Conservation (phyloP, 2,113 vertebrate genomes). For the Rutilus rutilus region DNA sequence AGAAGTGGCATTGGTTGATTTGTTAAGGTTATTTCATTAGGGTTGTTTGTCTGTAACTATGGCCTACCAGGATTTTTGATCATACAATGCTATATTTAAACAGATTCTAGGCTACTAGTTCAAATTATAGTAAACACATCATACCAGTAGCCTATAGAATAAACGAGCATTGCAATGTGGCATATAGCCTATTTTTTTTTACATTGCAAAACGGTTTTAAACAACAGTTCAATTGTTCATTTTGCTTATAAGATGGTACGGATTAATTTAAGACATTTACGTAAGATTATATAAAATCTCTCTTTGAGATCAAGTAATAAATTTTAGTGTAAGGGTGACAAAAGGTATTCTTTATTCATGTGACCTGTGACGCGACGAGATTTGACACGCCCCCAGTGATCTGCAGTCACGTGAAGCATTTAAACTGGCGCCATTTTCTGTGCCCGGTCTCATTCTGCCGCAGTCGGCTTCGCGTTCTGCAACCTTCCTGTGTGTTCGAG, state of each 20-base stretch:
- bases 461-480: not conserved
- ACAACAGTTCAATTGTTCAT: too few relatives aligned
- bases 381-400: not conserved
- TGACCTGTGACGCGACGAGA: not conserved
- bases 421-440: conserved; percentile 40
- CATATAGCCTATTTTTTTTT: too few relatives aligned
- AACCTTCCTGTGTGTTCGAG: not conserved
- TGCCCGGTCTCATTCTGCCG: not conserved
- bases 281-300: not conserved
- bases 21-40: too few relatives aligned
- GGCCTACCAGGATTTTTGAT: not conserved
- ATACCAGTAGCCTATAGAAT: not conserved
- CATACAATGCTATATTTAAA: not conserved
- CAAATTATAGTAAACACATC: not conserved
- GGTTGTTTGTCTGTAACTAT: not conserved
- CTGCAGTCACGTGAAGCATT: conserved; percentile 17
- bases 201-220: not conserved
- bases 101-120: not conserved
- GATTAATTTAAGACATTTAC: not conserved
- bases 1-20: not conserved
- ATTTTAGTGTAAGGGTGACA: not conserved
- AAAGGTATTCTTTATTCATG: not conserved
- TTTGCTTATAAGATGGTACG: too few relatives aligned
- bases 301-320: not conserved
- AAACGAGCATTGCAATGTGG: not conserved